Percentiles rank a stretch among this genome's conserved stretches.
Conservation (phyloP, 1,140 invertebrate genomes). For the Ceratoteleas bidentatus region DNA sequence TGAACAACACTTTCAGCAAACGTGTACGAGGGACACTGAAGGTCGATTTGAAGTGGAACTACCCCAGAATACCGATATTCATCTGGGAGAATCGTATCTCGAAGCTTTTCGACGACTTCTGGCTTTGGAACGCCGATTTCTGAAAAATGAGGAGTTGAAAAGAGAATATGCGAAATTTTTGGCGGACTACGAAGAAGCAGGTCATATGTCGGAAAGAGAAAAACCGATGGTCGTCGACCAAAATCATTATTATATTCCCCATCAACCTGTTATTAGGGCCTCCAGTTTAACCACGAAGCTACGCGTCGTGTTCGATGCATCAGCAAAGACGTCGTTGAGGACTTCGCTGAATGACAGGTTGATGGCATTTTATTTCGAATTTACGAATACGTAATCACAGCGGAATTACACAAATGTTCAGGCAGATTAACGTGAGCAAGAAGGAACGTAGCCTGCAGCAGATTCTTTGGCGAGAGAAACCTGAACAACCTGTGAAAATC, state of each 20-base stretch:
- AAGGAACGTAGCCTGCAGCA: too few species aligned
- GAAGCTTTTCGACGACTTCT: not conserved
- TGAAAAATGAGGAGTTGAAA: not conserved
- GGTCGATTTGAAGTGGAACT: not conserved
- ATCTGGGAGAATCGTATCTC: not conserved
- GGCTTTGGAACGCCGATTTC: not conserved
- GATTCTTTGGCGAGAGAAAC: too few species aligned
- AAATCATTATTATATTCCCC: slow-evolving; percentile 51
- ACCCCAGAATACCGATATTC: not conserved
- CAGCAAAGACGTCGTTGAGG: too few species aligned
- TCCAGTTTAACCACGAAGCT: slow-evolving; percentile 67
- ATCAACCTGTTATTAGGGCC: slow-evolving; percentile 67
- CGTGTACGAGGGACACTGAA: not conserved
- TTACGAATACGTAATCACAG: too few species aligned
- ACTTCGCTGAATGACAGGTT: too few species aligned
- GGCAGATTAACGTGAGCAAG: too few species aligned
- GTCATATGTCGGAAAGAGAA: not conserved
- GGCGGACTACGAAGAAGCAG: not conserved
- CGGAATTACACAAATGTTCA: too few species aligned
- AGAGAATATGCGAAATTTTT: not conserved
- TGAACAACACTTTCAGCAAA: not conserved
- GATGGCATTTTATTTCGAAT: too few species aligned
- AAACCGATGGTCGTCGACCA: not conserved
- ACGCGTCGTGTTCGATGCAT: too few species aligned
- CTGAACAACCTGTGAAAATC: too few species aligned